Evolutionary conservation across 2,888 invertebrate genomes (phyloP).

Genomic region (Anticlea derivata): DNA sequence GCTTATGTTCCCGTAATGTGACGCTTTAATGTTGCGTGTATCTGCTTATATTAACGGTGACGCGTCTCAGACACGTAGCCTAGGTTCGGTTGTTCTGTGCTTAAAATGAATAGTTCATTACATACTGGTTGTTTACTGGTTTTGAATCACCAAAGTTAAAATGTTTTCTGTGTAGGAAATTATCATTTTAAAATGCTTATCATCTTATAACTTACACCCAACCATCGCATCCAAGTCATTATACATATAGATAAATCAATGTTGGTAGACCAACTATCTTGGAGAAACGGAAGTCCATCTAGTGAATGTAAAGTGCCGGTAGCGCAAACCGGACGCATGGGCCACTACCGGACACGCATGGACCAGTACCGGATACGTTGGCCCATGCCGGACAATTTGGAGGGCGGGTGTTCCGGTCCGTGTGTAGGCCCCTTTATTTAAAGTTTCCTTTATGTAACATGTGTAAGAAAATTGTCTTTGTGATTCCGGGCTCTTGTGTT

Average conservation of each 20-base stretch:
- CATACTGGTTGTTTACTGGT: no score
- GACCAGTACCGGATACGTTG: constrained; percentile 50
- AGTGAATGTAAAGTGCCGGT: constrained; percentile 52
- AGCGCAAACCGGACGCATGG: constrained; percentile 61
- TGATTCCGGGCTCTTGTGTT: not conserved
- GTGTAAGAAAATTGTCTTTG: constrained; percentile 36
- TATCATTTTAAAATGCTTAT: no score
- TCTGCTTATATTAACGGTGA: no score
- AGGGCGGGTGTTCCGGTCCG: constrained; percentile 65
- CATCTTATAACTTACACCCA: constrained; percentile 2
- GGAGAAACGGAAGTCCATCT: constrained; percentile 76
- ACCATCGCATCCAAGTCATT: constrained; percentile 9
- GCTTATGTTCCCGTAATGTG: no score
- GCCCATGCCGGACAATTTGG: constrained; percentile 60
- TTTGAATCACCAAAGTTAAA: no score
- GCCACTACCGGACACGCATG: constrained; percentile 55
- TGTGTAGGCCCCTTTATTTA: constrained; percentile 42
- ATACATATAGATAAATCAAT: constrained; percentile 37
- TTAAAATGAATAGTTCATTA: no score
- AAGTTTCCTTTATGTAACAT: constrained; percentile 21
- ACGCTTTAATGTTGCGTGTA: no score
- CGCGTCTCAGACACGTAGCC: no score
- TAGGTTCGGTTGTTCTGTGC: no score
- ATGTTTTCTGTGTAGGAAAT: no score
- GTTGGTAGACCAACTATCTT: constrained; percentile 31